Percentiles rank a stretch among this genome's conserved stretches.
These are phyloP conservation scores for Megathymus violae DNA, from an alignment of 1,140 invertebrate species.

Conservation along the genomic window DNA sequence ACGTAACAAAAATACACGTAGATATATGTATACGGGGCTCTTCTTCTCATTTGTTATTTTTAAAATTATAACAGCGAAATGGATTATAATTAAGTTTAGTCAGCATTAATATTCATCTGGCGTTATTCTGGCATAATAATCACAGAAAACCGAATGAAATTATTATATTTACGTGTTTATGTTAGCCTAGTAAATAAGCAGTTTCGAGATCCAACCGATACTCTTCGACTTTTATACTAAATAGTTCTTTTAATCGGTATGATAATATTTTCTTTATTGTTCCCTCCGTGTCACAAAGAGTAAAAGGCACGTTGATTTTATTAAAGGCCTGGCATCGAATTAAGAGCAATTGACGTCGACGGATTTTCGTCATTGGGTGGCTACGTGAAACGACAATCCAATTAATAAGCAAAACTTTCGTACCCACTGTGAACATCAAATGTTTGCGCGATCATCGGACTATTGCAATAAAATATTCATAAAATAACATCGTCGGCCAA, in stretches of 20 bases:
- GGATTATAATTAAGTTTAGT: slow-evolving; percentile 15
- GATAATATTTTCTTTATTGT: slow-evolving; percentile 57
- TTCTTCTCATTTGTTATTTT: too few species aligned
- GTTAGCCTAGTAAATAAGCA: slow-evolving; percentile 25
- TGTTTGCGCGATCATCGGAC: slow-evolving; percentile 64
- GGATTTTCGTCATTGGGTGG: slow-evolving; percentile 53
- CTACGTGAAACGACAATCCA: slow-evolving; percentile 71
- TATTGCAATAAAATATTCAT: slow-evolving; percentile 74
- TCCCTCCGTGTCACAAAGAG: slow-evolving; percentile 48
- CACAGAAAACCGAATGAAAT: slow-evolving; percentile 9
- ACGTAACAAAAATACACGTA: too few species aligned
- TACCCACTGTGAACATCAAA: slow-evolving; percentile 74
- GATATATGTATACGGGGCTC: too few species aligned
- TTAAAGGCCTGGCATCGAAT: slow-evolving; percentile 53
- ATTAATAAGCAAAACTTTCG: slow-evolving; percentile 78
- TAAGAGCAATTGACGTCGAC: slow-evolving; percentile 66
- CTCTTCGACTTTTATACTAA: slow-evolving; percentile 33
- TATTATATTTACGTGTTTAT: slow-evolving; percentile 7
- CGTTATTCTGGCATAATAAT: slow-evolving; percentile 23
- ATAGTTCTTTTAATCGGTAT: slow-evolving; percentile 43
- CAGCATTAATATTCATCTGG: slow-evolving; percentile 37
- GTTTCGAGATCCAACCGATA: slow-evolving; percentile 13
- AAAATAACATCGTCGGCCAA: slow-evolving; percentile 56
- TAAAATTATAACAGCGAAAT: too few species aligned
- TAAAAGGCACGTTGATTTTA: slow-evolving; percentile 55